These are phyloP conservation scores for Drosophila rellima DNA, from an alignment of 2,888 invertebrate genomes.

Conservation along the genomic window DNA sequence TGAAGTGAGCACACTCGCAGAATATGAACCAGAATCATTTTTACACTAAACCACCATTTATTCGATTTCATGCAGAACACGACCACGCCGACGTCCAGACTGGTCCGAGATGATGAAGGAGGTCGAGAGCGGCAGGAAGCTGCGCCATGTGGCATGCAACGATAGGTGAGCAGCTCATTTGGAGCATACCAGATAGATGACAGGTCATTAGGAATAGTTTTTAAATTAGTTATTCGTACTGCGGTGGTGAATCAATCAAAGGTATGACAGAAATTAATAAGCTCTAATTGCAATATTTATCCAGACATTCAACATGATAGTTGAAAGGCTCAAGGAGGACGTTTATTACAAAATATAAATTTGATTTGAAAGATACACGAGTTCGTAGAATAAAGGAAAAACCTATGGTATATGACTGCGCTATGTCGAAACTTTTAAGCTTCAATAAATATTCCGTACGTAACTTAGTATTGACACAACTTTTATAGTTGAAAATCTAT, in stretches of 20 bases:
- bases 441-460: no score
- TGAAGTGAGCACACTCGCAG: constrained; percentile 86
- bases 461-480: no score
- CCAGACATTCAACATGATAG: background rate
- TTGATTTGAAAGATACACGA: no score
- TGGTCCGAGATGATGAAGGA: constrained; percentile 97
- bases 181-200: background rate
- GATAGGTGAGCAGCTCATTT: constrained; percentile 87
- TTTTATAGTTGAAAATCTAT: no score
- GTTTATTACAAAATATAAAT: no score
- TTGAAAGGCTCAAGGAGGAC: background rate
- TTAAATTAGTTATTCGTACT: background rate
- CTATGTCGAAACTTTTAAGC: no score
- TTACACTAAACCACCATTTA: constrained; percentile 43
- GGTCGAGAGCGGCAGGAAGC: constrained; percentile 92
- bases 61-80: constrained; percentile 85
- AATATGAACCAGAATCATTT: constrained; percentile 4
- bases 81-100: constrained; percentile 93
- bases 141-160: constrained; percentile 94
- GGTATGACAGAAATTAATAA: background rate
- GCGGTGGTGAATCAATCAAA: background rate
- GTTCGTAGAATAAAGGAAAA: no score
- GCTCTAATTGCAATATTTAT: background rate
- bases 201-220: constrained; percentile 4
- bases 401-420: no score